Conservation (phyloP, 2,888 invertebrate genomes). For the Drosophila monieri region DNA sequence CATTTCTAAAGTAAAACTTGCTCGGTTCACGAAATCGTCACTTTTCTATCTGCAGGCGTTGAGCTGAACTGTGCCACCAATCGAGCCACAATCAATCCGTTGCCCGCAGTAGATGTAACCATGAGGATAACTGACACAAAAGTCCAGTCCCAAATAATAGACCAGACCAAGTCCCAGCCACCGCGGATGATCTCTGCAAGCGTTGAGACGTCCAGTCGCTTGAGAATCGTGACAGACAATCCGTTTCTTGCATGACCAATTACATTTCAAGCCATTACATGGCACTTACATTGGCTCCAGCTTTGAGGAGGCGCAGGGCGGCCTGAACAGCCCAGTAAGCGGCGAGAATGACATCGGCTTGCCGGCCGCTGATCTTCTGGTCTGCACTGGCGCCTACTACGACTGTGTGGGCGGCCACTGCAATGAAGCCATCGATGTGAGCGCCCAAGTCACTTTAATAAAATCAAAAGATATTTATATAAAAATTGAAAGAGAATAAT, state of each 20-base stretch:
- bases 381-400: slow-evolving; percentile 92
- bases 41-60: slow-evolving; percentile 67
- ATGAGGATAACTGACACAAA: slow-evolving; percentile 26
- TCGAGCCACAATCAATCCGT: slow-evolving; percentile 45
- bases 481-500: slow-evolving; percentile 60
- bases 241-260: slow-evolving; percentile 49
- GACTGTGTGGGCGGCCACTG: slow-evolving; percentile 98
- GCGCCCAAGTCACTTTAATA: slow-evolving; percentile 95
- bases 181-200: slow-evolving; percentile 48
- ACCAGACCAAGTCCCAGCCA: slow-evolving; percentile 22
- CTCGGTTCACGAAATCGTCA: slow-evolving; percentile 69
- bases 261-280: background rate
- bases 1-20: slow-evolving; percentile 55
- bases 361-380: slow-evolving; percentile 92
- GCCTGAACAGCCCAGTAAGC: slow-evolving; percentile 98
- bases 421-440: slow-evolving; percentile 99
- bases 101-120: slow-evolving; percentile 18
- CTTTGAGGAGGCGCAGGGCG: slow-evolving; percentile 95
- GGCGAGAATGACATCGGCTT: slow-evolving; percentile 97
- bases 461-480: background rate
- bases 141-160: background rate
- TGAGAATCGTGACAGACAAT: slow-evolving; percentile 42
- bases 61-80: slow-evolving; percentile 60
- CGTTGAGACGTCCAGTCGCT: slow-evolving; percentile 58
- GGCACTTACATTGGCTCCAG: slow-evolving; percentile 91